Conservation (phyloP, 2,888 invertebrate genomes). For the Drosophila monieri region DNA sequence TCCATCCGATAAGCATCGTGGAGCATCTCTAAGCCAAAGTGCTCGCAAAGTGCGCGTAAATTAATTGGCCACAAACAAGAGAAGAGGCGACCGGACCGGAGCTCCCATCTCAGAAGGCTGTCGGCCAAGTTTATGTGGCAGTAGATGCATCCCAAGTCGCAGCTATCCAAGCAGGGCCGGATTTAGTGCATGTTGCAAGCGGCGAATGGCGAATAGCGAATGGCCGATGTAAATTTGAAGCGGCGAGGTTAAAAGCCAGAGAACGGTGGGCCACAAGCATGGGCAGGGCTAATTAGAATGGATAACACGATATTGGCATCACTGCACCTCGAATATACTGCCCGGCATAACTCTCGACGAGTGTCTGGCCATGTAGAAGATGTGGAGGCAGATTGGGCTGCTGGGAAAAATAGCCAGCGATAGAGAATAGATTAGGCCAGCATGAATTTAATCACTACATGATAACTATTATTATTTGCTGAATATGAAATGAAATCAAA, state of each 20-base stretch:
- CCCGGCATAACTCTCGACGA: constrained; percentile 24
- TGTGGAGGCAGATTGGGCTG: constrained; percentile 19
- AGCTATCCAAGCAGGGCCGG: constrained; percentile 23
- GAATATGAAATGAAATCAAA: constrained; percentile 1
- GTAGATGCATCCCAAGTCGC: constrained; percentile 7
- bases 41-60: constrained; percentile 69
- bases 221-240: constrained; percentile 66
- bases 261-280: constrained; percentile 22
- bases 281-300: constrained; percentile 50
- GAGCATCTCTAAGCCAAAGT: constrained; percentile 30
- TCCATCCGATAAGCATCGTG: constrained; percentile 47
- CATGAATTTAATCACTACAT: no score
- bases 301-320: constrained; percentile 46
- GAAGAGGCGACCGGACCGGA: background rate
- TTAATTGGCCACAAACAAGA: constrained; percentile 57
- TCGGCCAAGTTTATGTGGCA: constrained; percentile 48
- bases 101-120: constrained; percentile 23
- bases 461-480: background rate
- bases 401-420: constrained; percentile 1
- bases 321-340: constrained; percentile 32
- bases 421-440: background rate
- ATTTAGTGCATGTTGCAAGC: constrained; percentile 67
- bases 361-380: constrained; percentile 34
- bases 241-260: constrained; percentile 7
- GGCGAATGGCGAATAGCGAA: constrained; percentile 53